Base-by-base conservation (phyloP, 2,797 vertebrate species). In the Yasuhikotakia modesta region DNA sequence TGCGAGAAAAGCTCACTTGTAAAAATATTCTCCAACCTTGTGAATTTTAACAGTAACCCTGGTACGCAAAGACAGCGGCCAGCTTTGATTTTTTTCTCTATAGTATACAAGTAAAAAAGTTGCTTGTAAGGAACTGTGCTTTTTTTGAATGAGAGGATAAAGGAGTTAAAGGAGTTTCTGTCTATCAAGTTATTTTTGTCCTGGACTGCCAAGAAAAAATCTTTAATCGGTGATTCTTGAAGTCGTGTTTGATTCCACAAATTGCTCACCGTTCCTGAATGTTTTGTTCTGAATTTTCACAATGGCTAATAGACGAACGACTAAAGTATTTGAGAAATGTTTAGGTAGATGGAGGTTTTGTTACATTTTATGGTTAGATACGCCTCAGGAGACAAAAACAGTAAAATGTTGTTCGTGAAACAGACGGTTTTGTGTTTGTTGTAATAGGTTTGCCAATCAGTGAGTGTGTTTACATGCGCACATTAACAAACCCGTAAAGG, bases 141-240 rank as follows among this genome's bases (percentile, higher is more conserved):
- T 52, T 39, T 30, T 39, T 46, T 30, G n/a, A 35, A 46, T 70
- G 27, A 55, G 21, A 67, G 57, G 61, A 61, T 52, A 5, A 10
- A 63, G 16, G 2, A n/a, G n/a, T 16, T 55, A 48, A 0, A 1
- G 17, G 17, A 16, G 52, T 35, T n/a, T 19, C 14, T 17, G 21
- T 74, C 13, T n/a, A 12, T 46, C 55, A 39, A 12, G 10, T 61
- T 70, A 22, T 35, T 61, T 70, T 70, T 5, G 3, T 48, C 39
- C 60, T 17, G 35, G 1, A 4, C 6, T 66, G 64, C 35, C 46
- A 24, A 53, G 46, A 19, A 19, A 24, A 64, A 60, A 50, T 48
- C n/a, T 60, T 76, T 60, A 60, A 48, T 76, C 68, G 32, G 39
- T 67, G 35, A 5, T 24, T 48, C 73, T 66, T 0, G 35, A 57